Base-by-base conservation (phyloP, 2,888 invertebrate species). In the Strigamia maritima region DNA sequence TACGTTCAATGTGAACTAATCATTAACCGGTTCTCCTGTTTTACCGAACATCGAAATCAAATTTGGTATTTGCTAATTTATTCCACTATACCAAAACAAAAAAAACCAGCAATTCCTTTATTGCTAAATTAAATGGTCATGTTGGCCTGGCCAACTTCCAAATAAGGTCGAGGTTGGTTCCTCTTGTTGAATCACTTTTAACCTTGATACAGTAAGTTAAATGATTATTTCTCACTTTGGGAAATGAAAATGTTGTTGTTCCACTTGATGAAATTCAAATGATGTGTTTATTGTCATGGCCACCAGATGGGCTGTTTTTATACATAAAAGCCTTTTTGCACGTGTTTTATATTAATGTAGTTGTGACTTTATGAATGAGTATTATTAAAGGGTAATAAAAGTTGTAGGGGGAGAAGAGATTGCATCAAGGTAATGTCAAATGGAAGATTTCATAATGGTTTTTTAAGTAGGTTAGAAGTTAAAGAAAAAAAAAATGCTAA, bases 391-490 rank as follows among this genome's bases (percentile, higher is more conserved):
- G 49, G 19, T 49, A 49, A 49, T 49, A 49, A 49, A 49, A n/a
- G 16, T 19, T 16, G 16, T 16, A n/a, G n/a, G 49, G 49, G 31
- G 31, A 7, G 31, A 7, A 7, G 31, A 49, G 49, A 49, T 49
- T 6, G 14, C 6, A 49, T 49, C 49, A 49, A n/a, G 22, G 54
- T 54, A 7, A 22, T 19, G 54, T 44, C n/a, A n/a, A n/a, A 19
- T n/a, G 6, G 6, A 54, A 0, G 54, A 54, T 54, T 54, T 54
- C 54, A 54, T 54, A 54, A 54, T 54, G 54, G 6, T 54, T 54
- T 54, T 54, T n/a, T 54, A 54, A 54, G 54, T 54, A 54, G 54
- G 54, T 54, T 54, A 54, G 54, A 54, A 19, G 54, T n/a, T n/a
- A n/a, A n/a, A n/a, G n/a, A n/a, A n/a, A 54, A 54, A 44, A 54